Percentiles rank a stretch among this genome's conserved stretches.
Conservation (phyloP, 1,140 invertebrate genomes). For the Chironomus striatipennis region DNA sequence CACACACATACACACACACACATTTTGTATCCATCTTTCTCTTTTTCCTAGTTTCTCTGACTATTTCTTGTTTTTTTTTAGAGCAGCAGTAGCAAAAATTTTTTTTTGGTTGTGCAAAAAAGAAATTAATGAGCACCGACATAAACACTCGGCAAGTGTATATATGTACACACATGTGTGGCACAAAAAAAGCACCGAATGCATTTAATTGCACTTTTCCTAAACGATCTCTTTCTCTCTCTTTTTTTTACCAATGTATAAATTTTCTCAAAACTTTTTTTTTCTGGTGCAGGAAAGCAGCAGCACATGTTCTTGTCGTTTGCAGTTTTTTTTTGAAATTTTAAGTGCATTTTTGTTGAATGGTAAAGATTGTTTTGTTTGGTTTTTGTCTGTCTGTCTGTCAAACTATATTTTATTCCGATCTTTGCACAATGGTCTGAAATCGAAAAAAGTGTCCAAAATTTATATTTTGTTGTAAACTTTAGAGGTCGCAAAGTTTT, state of each 20-base stretch:
- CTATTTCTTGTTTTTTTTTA: too few relatives aligned
- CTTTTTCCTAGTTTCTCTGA: too few relatives aligned
- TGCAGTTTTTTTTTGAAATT: background rate
- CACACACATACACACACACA: background rate
- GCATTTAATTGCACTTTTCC: conserved; percentile 20
- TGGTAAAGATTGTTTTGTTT: too few relatives aligned
- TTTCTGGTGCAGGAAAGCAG: background rate
- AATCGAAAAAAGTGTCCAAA: too few relatives aligned
- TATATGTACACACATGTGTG: conserved; percentile 4
- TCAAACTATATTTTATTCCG: too few relatives aligned
- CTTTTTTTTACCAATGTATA: background rate
- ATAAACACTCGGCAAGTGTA: background rate
- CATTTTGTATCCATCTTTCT: too few relatives aligned
- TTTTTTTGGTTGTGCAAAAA: background rate
- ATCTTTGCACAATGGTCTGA: too few relatives aligned
- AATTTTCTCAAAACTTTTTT: background rate
- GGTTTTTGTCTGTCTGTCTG: too few relatives aligned
- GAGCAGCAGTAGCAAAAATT: too few relatives aligned
- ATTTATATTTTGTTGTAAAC: too few relatives aligned
- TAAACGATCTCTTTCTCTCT: background rate
- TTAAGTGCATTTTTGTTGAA: too few relatives aligned
- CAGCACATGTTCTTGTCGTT: conserved; percentile 1
- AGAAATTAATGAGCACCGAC: conserved; percentile 12
- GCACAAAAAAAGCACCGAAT: conserved; percentile 4
- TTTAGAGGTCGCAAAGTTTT: too few relatives aligned